Percentiles rank a stretch among this genome's conserved stretches.
Conservation (phyloP, 2,888 invertebrate genomes). For the Clusia tigrina region DNA sequence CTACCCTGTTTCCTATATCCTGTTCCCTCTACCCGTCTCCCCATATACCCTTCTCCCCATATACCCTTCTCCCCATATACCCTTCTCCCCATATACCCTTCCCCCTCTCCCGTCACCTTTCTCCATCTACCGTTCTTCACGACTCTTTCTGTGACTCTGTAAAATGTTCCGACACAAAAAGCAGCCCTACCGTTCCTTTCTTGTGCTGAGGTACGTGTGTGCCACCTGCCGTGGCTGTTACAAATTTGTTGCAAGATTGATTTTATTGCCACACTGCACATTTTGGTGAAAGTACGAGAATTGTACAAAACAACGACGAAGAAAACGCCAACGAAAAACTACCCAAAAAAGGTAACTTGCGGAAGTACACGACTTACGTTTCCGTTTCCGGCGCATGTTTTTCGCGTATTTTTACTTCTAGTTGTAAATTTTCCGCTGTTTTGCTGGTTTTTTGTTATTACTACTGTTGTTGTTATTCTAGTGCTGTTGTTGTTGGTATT, state of each 20-base stretch:
- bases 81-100: no score
- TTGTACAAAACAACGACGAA: constrained; percentile 11
- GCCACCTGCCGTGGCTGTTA: constrained; percentile 19
- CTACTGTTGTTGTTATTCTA: no score
- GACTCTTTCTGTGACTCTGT: not conserved
- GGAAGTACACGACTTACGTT: constrained; percentile 58
- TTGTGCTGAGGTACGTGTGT: constrained; percentile 25
- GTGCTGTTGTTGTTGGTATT: no score
- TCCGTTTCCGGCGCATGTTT: constrained; percentile 52
- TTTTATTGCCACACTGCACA: constrained; percentile 44
- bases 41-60: no score
- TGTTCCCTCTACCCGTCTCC: no score
- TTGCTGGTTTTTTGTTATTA: constrained; percentile 13
- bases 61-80: no score
- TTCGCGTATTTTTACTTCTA: not conserved
- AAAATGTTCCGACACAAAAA: not conserved
- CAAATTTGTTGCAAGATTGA: constrained; percentile 55
- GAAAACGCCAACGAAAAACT: constrained; percentile 25
- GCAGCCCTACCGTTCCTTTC: constrained; percentile 32
- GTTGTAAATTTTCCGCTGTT: constrained; percentile 18
- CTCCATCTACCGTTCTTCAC: not conserved
- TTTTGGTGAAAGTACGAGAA: constrained; percentile 13
- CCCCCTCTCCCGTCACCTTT: no score
- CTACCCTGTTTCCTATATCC: not conserved
- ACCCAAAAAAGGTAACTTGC: constrained; percentile 34